These are phyloP conservation scores for Andricus quercusramuli DNA, from an alignment of 2,888 invertebrate species.

Conservation along the genomic window DNA sequence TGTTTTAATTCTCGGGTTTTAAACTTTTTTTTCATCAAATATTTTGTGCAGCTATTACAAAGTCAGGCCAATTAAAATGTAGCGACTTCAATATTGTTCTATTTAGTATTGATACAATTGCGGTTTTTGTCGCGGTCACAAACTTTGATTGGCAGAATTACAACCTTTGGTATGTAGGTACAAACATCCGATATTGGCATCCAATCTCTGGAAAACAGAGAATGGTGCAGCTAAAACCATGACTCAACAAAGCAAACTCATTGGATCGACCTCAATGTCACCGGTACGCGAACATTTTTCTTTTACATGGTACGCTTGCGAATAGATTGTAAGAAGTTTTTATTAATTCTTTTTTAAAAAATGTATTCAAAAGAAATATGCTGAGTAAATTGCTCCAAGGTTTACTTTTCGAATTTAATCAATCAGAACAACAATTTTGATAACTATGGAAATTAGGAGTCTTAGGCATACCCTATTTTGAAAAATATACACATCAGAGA, in stretches of 20 bases:
- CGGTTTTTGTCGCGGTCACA: constrained; percentile 12
- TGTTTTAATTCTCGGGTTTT: background rate
- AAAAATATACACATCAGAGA: no score
- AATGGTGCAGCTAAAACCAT: constrained; percentile 5
- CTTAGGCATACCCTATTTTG: no score
- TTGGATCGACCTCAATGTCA: constrained; percentile 7
- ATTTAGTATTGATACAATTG: background rate
- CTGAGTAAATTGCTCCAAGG: no score
- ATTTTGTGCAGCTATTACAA: background rate
- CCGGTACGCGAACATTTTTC: background rate
- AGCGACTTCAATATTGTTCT: background rate
- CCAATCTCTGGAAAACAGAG: constrained; percentile 26
- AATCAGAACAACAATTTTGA: no score
- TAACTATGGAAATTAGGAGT: no score
- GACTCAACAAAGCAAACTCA: background rate
- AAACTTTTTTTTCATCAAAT: background rate
- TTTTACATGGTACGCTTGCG: background rate
- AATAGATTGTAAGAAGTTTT: background rate
- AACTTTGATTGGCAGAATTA: background rate
- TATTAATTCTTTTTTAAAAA: no score
- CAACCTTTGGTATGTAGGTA: background rate
- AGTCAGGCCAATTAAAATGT: background rate
- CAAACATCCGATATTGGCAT: background rate
- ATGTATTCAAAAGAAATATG: no score
- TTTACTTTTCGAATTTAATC: no score